phyloP scores from a whole-genome alignment of 1,140 invertebrate genomes.

The Semibalanus balanoides region DNA sequence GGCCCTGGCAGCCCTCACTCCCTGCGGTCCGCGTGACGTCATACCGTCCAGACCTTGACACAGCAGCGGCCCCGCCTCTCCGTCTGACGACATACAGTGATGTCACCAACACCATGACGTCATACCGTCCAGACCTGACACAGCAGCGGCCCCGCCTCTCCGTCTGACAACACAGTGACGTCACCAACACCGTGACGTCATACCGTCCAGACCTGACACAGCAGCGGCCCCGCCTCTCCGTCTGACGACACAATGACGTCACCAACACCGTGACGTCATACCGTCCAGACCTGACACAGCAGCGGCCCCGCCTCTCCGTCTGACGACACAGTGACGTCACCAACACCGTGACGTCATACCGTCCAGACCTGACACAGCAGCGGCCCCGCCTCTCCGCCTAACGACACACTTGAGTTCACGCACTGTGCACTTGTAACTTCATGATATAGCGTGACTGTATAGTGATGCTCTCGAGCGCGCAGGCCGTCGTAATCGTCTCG shows the following conservation, averaged over 20 bases:
- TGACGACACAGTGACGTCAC: no score
- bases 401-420: no score
- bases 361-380: not conserved
- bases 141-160: not conserved
- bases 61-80: not conserved
- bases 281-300: not conserved
- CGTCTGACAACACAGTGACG: not conserved
- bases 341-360: not conserved
- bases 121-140: not conserved
- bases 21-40: not conserved
- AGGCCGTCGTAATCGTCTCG: no score
- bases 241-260: no score
- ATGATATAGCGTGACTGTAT: no score
- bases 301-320: no score
- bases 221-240: no score
- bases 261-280: not conserved
- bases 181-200: not conserved
- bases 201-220: not conserved
- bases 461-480: no score
- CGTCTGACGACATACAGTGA: not conserved
- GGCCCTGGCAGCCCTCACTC: no score
- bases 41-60: no score
- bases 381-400: no score
- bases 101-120: not conserved
- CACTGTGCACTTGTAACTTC: no score